These are phyloP conservation scores for Drosophila mimica DNA, from an alignment of 2,888 invertebrate species.

Conservation along the genomic window DNA sequence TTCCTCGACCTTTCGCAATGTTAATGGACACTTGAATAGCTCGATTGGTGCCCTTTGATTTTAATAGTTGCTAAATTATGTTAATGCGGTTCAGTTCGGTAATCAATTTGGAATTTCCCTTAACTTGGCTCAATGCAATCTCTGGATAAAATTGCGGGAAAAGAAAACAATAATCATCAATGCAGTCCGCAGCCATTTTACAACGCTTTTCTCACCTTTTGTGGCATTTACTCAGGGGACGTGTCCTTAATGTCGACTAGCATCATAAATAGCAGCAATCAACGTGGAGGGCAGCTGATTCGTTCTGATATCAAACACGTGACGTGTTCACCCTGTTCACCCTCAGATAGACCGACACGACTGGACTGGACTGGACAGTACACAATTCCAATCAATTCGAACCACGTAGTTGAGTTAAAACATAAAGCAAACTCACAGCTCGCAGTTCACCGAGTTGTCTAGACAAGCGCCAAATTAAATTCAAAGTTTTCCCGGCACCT, in stretches of 20 bases:
- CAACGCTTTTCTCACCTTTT: neutral
- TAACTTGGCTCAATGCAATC: neutral
- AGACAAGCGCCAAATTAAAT: conserved; percentile 72
- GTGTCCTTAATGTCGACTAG: conserved; percentile 14
- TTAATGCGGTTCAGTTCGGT: neutral
- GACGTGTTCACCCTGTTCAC: neutral
- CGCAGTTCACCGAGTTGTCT: conserved; percentile 51
- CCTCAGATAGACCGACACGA: neutral
- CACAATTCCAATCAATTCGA: conserved; percentile 65
- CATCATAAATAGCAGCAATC: conserved; percentile 50
- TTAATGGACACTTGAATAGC: neutral
- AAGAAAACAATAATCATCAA: conserved; percentile 1
- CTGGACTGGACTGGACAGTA: neutral
- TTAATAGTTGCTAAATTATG: neutral
- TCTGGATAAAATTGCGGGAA: neutral
- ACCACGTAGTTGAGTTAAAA: conserved; percentile 57
- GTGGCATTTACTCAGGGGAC: conserved; percentile 2
- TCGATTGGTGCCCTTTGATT: neutral
- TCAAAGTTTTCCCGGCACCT: conserved; percentile 59
- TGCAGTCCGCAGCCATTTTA: neutral
- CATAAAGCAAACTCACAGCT: conserved; percentile 51
- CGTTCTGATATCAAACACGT: conserved; percentile 30
- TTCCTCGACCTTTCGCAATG: neutral
- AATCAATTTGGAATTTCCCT: neutral
- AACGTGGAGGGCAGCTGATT: conserved; percentile 9